Base-by-base conservation (phyloP, 2,888 invertebrate species). In the Caenorhabditis sulstoni region DNA sequence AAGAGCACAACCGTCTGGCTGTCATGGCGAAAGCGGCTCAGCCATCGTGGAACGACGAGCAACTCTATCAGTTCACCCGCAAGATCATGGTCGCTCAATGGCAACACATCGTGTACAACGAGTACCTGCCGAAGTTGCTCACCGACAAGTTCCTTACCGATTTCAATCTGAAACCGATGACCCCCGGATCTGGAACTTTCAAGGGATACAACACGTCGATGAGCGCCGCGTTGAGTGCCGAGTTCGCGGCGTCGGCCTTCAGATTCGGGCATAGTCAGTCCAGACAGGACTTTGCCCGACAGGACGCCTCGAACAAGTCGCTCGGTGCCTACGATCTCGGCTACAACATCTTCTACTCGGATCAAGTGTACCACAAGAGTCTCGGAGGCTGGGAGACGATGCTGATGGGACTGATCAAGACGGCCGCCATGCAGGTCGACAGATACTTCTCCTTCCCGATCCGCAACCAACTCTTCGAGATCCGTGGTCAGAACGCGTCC, bases 201-300 rank as follows among this genome's bases (percentile, higher is more conserved):
- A 52, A 1, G 0, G 66, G 59, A 29, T 65, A 74, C 59, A 37
- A 41, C 37, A 44, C 65, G 0, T n/a, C 44, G 1, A 74, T 59
- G 67, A 57, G 55, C 29, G 61, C 78, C 9, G 52, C 73, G 3
- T 58, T 79, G 39, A 73, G 73, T 16, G 78, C 35, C 1, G 96
- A 96, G 90, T 96, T 96, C 88, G 95, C 95, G 0, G 92, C 95
- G 0, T 95, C 96, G 0, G 95, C 96, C 0, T 96, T 94, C 92
- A 92, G 96, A 81, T 96, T 96, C 89, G 96, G 96, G 81, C 82
- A 82, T 47, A 74, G 74, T n/a, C 77, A 77, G 29, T 76, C 75
- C 0, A 61, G 82, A 59, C 77, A 77, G 23, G 77, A 82, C 50
- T 77, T 82, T 41, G 67, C 79, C 11, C 41, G 81, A 41, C 73